Evolutionary conservation across 2,113 vertebrate genomes (phyloP), one percentile per base, ranked within the genome.

Genomic region (Erinaceus europaeus): DNA sequence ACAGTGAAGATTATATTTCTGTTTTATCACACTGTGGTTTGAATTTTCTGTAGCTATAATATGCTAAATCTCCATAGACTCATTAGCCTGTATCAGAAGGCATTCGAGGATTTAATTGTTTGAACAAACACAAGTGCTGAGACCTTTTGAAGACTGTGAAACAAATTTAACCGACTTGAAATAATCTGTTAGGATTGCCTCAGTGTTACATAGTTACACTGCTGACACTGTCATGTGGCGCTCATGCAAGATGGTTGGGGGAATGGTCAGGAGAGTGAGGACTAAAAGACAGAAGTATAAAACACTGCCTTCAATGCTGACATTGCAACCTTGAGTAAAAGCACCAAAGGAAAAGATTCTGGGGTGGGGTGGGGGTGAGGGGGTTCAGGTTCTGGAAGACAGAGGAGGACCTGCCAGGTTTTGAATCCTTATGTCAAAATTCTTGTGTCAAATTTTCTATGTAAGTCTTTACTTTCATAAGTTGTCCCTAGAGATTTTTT

Each of bases 121-220:
- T 65, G 89, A 77, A 91, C 12, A 89, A 77, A 91, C 12, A 89
- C 82, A 71, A 87, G 82, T 85, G 53, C n/a, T 59, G 81, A 69
- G n/a, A 87, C 72, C 36, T 89, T 82, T 89, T 83, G 71, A 89
- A 69, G 32, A 90, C 59, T 92, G 61, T 64, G 78, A 87, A 91
- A 89, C 74, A 89, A 90, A 87, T 94, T 95, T 84, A 89, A 90
- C 50, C 90, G 36, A 75, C 87, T 94, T 85, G 90, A 94, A 94
- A 93, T 95, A 94, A 87, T 84, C 77, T 77, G 75, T 89, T 84
- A 90, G 38, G 61, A 91, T 90, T 94, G 90, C 67, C 86, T 94
- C 91, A 90, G 83, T 77, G 85, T 86, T 76, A 93, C 92, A 73
- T 73, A 86, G 87, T 72, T 84, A 64, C 27, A 79, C 38, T 76